Base-by-base conservation (phyloP, 2,888 invertebrate genomes). In the Tigriopus californicus region DNA sequence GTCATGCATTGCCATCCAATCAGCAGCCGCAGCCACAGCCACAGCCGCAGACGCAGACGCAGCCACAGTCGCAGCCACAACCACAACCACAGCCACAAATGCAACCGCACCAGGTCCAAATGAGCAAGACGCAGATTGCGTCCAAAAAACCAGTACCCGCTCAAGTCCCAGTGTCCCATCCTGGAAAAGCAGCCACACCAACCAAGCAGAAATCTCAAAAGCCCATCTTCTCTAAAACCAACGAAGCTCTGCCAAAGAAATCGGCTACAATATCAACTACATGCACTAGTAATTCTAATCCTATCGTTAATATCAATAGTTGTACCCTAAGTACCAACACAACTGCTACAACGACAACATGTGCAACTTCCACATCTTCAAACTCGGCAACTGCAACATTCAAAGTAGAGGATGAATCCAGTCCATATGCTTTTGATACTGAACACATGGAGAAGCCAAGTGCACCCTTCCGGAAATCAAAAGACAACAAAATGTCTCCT, bases 381-480 rank as follows among this genome's bases (percentile, higher is more conserved):
- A n/a, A 44, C 42, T 12, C 18, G 6, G 13, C 15, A 22, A 20
- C 56, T 2, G 42, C 56, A 2, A 46, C 22, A 12, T 56, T 56
- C 24, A 56, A 46, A 25, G 56, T 56, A 22, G 79, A 79, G 64
- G 80, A 81, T 66, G 81, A 81, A 67, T 79, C 79, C 61, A 81
- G 81, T 61, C 78, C 82, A 15, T 82, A 82, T 66, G 82, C 82
- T 1, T 82, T 82, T 67, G 80, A 81, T 63, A 80, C 79, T 62
- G 49, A 49, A 22, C 49, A 18, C 20, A 13, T 49, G 15, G 49
- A 49, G 22, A n/a, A 18, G 10, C 44, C 44, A 18, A 49, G 49
- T 49, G 49, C 12, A 13, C 49, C 49, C 13, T 49, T 20, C 22
- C 15, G 49, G 11, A 49, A 49, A 22, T 13, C 15, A 22, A 18